Conservation (phyloP, 2,113 vertebrate species). For the Candoia aspera region DNA sequence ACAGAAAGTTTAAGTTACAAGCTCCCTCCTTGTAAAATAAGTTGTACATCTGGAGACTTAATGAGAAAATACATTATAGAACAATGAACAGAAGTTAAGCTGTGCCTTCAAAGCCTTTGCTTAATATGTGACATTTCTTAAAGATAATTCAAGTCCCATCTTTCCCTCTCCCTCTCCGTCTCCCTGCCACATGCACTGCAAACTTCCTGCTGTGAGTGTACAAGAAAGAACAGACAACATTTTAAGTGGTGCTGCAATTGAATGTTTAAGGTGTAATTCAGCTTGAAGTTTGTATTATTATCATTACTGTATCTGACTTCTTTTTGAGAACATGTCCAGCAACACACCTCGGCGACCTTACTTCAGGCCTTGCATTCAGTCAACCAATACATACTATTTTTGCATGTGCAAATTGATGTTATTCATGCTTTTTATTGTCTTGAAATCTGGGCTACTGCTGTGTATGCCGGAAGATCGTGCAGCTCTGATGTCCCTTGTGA, state of each 20-base stretch:
- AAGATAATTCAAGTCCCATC: slow-evolving; percentile 5
- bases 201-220: neutral
- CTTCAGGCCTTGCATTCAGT: slow-evolving; percentile 16
- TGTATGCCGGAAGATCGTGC: neutral
- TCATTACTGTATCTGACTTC: neutral
- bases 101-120: neutral
- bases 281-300: neutral
- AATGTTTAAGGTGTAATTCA: neutral
- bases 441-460: neutral
- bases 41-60: neutral
- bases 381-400: neutral
- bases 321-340: neutral
- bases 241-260: neutral
- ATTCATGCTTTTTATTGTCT: neutral
- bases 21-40: neutral
- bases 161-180: neutral
- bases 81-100: neutral
- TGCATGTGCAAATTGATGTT: neutral
- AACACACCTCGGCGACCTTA: neutral
- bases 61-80: neutral
- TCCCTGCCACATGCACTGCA: neutral
- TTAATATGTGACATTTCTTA: neutral
- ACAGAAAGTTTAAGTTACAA: slow-evolving; percentile 1
- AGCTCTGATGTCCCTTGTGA: slow-evolving; percentile 7
- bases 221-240: slow-evolving; percentile 2